Evolutionary conservation across 2,797 vertebrate species (phyloP), one percentile per base, ranked within the genome.

Genomic region (Gymnocypris eckloni): DNA sequence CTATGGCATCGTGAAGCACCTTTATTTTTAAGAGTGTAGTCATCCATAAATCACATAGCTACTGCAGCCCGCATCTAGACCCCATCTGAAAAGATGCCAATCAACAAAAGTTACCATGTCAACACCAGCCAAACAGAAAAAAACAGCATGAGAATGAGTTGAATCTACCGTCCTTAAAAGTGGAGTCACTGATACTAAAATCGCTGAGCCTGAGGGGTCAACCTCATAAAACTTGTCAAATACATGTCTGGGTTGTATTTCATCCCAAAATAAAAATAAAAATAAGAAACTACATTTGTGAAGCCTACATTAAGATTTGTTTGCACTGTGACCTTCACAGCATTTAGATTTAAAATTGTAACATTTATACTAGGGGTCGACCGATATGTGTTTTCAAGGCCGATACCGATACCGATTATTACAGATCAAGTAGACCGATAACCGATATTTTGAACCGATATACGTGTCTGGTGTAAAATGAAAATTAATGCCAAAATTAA

Each of bases 21-120:
- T 33, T 33, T 33, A 33, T 33, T 33, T 33, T 33, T 33, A 33
- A 3, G 33, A 33, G 33, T 33, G 33, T 33, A 83, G 48, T 86
- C 82, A 87, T 66, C 69, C 45, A 52, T 79, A 66, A 89, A 70
- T 76, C 56, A 79, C 45, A 48, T 8, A n/a, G 69, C 15, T 85
- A n/a, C 76, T 54, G 33, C 59, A 54, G 28, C 69, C 70, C 64
- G 20, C 56, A 79, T 78, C 18, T 50, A 48, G 59, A 71, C 43
- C n/a, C 16, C 54, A 67, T 61, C 64, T 48, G 33, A 70, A 86
- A 22, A 75, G 25, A 45, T 45, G 52, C 70, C 56, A 66, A 52
- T 50, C 76, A 64, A 71, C 52, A 82, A n/a, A 25, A 39, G 66
- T 50, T 64, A 15, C 69, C 54, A 39, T 25, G 75, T 61, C 54